Evolutionary conservation across 2,888 invertebrate genomes (phyloP), one percentile per base, ranked within the genome.

Genomic region (Agriotes lineatus): DNA sequence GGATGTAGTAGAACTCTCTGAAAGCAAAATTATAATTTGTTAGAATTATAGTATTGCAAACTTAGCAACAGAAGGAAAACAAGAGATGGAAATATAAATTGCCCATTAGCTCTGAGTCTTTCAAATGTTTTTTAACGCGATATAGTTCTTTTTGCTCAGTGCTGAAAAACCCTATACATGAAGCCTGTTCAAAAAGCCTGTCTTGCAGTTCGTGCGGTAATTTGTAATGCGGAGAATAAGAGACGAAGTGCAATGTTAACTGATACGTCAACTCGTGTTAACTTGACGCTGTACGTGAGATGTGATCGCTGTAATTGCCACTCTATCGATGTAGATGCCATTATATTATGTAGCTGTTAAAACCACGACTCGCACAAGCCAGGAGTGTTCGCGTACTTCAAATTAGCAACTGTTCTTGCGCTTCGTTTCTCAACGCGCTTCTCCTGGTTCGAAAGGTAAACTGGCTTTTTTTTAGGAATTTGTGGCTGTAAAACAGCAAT

Each of bases 1-100:
- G 99, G 84, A 99, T 99, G 88, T 99, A 99, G 90, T 97, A 99
- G 89, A 99, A 99, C 89, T 99, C 99, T 87, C 99, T 99, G 91
- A 56, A 88, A 88, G n/a, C n/a, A n/a, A n/a, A n/a, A n/a, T n/a
- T n/a, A n/a, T n/a, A n/a, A n/a, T n/a, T n/a, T n/a, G n/a, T n/a
- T n/a, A n/a, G n/a, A n/a, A n/a, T n/a, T n/a, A n/a, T n/a, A n/a
- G n/a, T n/a, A n/a, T n/a, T n/a, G n/a, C n/a, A n/a, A n/a, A n/a
- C n/a, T n/a, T n/a, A n/a, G n/a, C n/a, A n/a, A n/a, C n/a, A n/a
- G 9, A 30, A 30, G 4, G 30, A 30, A 30, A 30, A 30, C 30
- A 6, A 30, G 30, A 4, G 9, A 6, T 30, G 4, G 4, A 6
- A 30, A 30, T 4, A 9, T 9, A 12, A n/a, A 5, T 35, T n/a